Evolutionary conservation across 1,140 invertebrate genomes (phyloP), one percentile per base, ranked within the genome.

Genomic region (Drosophila watanabei): DNA sequence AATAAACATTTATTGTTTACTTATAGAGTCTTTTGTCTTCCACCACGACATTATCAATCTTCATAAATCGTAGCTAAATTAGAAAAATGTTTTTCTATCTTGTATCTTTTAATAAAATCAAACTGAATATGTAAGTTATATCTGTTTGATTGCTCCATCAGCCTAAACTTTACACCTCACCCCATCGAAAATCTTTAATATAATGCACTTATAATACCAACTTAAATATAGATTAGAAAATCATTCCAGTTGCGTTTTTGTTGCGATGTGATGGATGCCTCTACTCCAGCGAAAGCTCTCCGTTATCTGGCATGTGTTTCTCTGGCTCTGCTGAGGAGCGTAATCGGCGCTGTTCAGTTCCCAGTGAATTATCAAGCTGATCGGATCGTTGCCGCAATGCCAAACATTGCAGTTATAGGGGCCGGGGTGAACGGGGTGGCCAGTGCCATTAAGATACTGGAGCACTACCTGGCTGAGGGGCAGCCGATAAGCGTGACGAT

Each of bases 401-500:
- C 83, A 54, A 89, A 79, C 49, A 61, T 93, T 13, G 91, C 78
- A 32, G 80, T 93, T 41, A 80, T 93, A 62, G 93, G 93, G 28
- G 92, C 89, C 6, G 93, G 93, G 6, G 91, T 94, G 0, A 88
- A 78, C 39, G 93, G 93, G 7, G 76, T 94, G 10, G 76, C 87
- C 35, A 87, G 88, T 82, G 93, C 93, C n/a, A 65, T 94, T 6
- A 82, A 90, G 66, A 91, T 94, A 20, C 62, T 91, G 56, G 92
- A 93, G 59, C 65, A 91, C 41, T 92, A 70, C 32, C 62, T 75
- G 16, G 59, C 51, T 8, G 59, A 75, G 35, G 56, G 39, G 8
- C 52, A 43, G 30, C 61, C 72, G 9, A 71, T 79, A 10, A 57
- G 95, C 63, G 95, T 97, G 1, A 96, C 95, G 1, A 89, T 98